Conservation (phyloP, 2,888 invertebrate species). For the Tuta absoluta region DNA sequence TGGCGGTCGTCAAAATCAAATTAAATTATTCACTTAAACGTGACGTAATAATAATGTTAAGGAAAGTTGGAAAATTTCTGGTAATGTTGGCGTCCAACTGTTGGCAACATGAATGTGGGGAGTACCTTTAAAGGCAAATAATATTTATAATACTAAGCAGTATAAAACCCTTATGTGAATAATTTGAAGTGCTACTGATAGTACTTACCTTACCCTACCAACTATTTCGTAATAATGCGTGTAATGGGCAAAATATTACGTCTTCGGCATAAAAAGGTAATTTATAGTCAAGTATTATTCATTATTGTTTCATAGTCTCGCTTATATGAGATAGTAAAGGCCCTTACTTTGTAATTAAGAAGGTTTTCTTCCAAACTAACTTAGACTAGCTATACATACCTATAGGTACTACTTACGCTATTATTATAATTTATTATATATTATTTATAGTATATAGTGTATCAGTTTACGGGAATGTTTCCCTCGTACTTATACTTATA, state of each 20-base stretch:
- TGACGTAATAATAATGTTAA: no score
- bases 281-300: constrained; percentile 36
- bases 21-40: no score
- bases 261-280: constrained; percentile 42
- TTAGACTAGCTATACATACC: neutral
- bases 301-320: constrained; percentile 38
- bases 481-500: no score
- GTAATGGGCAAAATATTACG: constrained; percentile 34
- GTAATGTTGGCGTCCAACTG: no score
- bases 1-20: no score
- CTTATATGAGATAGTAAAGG: constrained; percentile 55
- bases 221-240: neutral
- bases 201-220: neutral
- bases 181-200: neutral
- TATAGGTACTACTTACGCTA: neutral
- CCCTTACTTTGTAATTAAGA: constrained; percentile 27
- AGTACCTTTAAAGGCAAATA: no score
- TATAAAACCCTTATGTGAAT: neutral
- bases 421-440: no score
- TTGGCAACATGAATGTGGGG: no score
- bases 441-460: no score
- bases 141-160: no score
- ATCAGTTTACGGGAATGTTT: no score
- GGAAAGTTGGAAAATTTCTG: no score
- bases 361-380: neutral